phyloP scores from a whole-genome alignment of 2,888 invertebrate species.

The Erynnis tages region DNA sequence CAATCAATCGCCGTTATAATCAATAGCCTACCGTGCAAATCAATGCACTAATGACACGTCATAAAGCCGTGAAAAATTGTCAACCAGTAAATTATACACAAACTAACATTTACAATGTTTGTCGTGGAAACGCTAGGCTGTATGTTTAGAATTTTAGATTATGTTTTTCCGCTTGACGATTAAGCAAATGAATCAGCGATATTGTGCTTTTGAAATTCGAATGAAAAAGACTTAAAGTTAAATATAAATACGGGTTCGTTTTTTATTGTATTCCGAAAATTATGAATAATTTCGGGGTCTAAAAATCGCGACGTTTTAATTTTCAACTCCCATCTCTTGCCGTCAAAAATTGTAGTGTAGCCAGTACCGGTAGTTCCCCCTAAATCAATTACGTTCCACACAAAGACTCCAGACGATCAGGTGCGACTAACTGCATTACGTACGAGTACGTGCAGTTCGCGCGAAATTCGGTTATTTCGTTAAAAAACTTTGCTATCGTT shows the following conservation, averaged over 20 bases:
- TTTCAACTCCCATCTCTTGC: background rate
- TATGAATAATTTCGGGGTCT: no score
- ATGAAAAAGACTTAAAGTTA: no score
- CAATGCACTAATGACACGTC: slow-evolving; percentile 66
- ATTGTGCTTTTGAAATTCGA: no score
- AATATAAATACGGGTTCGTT: no score
- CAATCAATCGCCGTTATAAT: slow-evolving; percentile 70
- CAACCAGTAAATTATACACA: slow-evolving; percentile 27
- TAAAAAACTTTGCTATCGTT: slow-evolving; percentile 79
- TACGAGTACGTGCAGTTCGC: slow-evolving; percentile 52
- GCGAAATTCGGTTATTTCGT: slow-evolving; percentile 75
- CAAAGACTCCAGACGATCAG: slow-evolving; percentile 48
- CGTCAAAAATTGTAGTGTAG: slow-evolving; percentile 22
- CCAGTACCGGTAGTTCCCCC: slow-evolving; percentile 27
- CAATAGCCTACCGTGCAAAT: slow-evolving; percentile 73
- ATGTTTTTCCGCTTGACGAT: background rate
- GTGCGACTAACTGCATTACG: slow-evolving; percentile 59
- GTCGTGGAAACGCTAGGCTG: background rate
- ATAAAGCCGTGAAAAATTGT: slow-evolving; percentile 49
- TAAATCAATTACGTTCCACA: slow-evolving; percentile 41
- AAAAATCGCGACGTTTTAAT: no score
- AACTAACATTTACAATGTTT: slow-evolving; percentile 14
- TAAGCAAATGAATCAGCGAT: background rate
- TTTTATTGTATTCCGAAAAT: no score
- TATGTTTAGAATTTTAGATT: background rate